A percentile compares a stretch with the other conserved stretches of the same genome.
Conservation (phyloP, 92 coral and sea anemone species). For the Pocillopora grandis region DNA sequence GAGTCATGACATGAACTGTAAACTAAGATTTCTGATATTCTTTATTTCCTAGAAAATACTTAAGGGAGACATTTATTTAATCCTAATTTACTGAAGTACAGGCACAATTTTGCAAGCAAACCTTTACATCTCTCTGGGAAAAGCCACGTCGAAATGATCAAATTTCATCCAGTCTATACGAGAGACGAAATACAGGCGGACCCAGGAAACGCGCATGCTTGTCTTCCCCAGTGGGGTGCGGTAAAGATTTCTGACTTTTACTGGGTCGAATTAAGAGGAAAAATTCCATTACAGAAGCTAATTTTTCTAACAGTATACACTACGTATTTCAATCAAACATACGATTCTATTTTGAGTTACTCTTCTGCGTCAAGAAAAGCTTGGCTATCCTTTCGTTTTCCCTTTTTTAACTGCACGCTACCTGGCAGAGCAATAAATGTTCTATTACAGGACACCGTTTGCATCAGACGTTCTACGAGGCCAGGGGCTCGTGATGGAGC, state of each 20-base stretch:
- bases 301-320: background rate
- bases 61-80: conserved; percentile 1
- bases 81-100: background rate
- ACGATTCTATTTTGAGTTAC: background rate
- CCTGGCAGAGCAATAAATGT: background rate
- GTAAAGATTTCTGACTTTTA: background rate
- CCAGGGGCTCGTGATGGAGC: background rate
- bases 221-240: background rate
- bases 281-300: background rate
- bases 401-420: background rate
- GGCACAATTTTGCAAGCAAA: conserved; percentile 2
- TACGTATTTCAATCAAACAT: background rate
- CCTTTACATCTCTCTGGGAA: background rate
- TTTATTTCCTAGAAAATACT: background rate
- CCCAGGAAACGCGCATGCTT: background rate
- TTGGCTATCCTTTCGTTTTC: background rate
- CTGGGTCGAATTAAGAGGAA: background rate
- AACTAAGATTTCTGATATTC: background rate
- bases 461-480: background rate
- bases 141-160: background rate
- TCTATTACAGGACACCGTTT: background rate
- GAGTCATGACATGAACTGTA: background rate
- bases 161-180: background rate
- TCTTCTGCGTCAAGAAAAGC: background rate
- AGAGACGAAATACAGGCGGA: background rate